Evolutionary conservation across 2,888 invertebrate genomes (phyloP).

Genomic region (Himalopsyche anomala): DNA sequence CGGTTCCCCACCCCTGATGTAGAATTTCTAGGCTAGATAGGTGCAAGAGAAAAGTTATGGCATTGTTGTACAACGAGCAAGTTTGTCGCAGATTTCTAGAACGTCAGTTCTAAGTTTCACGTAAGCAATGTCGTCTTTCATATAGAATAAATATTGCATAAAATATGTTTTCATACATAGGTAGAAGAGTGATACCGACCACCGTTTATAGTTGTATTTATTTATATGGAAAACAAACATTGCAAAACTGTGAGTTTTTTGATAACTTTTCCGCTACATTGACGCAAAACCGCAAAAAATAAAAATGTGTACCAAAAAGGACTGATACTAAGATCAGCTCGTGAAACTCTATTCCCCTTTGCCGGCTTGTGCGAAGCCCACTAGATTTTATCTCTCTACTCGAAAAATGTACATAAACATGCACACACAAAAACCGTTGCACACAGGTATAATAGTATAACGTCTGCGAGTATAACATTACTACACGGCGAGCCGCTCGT

Average conservation of each 20-base stretch:
- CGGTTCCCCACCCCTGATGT: too few species aligned
- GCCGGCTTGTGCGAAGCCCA: constrained; percentile 64
- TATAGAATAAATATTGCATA: too few species aligned
- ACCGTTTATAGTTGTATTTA: too few species aligned
- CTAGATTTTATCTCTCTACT: constrained; percentile 65
- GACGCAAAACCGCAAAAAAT: not conserved
- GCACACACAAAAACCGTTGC: constrained; percentile 47
- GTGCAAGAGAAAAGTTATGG: not conserved
- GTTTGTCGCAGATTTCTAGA: not conserved
- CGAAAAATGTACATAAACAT: constrained; percentile 64
- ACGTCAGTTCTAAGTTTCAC: too few species aligned
- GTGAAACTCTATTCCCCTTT: constrained; percentile 65
- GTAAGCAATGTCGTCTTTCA: too few species aligned
- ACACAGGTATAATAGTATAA: constrained; percentile 39
- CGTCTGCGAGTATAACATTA: constrained; percentile 40
- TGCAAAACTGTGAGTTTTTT: too few species aligned
- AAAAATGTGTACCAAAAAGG: constrained; percentile 59
- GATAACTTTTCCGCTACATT: not conserved
- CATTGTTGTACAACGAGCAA: not conserved
- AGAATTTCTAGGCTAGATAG: too few species aligned
- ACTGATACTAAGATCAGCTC: constrained; percentile 61
- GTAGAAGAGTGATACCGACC: too few species aligned
- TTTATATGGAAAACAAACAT: too few species aligned
- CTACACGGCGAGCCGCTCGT: constrained; percentile 49
- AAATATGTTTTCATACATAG: too few species aligned